phyloP scores from a whole-genome alignment of 1,140 invertebrate species.

The Drosophila bifasciata region DNA sequence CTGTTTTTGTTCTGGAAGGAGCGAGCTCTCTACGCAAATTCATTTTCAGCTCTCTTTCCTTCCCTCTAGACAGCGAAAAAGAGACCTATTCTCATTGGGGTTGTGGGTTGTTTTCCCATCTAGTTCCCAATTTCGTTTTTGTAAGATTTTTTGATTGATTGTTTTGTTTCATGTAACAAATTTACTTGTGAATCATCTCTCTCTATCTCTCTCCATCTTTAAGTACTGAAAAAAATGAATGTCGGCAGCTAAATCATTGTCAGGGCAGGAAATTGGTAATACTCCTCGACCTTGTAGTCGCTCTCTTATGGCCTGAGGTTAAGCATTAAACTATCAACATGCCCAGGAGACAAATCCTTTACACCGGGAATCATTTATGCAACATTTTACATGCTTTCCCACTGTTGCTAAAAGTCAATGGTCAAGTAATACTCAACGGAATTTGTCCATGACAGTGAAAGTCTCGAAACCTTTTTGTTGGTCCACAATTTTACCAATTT shows the following conservation, averaged over 20 bases:
- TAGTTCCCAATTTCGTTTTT: conserved; percentile 9
- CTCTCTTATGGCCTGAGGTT: conserved; percentile 51
- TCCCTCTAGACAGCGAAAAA: conserved; percentile 49
- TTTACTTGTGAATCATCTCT: conserved; percentile 48
- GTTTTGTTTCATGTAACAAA: conserved; percentile 64
- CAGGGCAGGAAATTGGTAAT: conserved; percentile 44
- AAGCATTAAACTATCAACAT: too few relatives aligned
- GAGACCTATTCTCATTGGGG: conserved; percentile 24
- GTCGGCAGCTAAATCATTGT: conserved; percentile 54
- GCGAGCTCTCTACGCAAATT: neutral
- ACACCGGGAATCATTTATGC: too few relatives aligned
- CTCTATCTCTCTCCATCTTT: too few relatives aligned
- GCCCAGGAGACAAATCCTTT: too few relatives aligned
- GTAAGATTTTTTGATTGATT: conserved; percentile 60
- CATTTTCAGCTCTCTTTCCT: neutral
- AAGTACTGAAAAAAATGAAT: too few relatives aligned
- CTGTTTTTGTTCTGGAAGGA: conserved; percentile 21
- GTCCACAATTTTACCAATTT: too few relatives aligned
- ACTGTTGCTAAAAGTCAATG: too few relatives aligned
- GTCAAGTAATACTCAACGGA: too few relatives aligned
- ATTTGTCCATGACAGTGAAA: too few relatives aligned
- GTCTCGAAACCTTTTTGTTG: too few relatives aligned
- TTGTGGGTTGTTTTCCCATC: conserved; percentile 16
- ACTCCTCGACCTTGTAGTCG: conserved; percentile 7
- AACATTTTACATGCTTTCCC: too few relatives aligned